These are phyloP conservation scores for Pristionchus mayeri DNA, from an alignment of 2,888 invertebrate species.

Conservation along the genomic window DNA sequence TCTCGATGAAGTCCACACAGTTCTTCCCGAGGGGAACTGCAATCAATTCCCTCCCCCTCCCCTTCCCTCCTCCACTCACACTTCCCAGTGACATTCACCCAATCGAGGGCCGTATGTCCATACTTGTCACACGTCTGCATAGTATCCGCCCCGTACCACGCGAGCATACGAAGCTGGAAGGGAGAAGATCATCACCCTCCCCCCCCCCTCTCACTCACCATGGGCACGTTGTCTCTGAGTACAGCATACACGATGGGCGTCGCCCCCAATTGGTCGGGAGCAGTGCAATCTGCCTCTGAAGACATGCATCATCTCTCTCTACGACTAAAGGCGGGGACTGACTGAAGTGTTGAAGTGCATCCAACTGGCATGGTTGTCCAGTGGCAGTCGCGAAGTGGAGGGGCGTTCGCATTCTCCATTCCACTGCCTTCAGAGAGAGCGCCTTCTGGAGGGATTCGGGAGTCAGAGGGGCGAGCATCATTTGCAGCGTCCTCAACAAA, in stretches of 20 bases:
- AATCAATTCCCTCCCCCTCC: not conserved
- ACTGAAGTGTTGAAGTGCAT: constrained; percentile 16
- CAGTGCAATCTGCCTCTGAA: constrained; percentile 4
- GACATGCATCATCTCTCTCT: too few species aligned
- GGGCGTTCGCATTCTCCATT: not conserved
- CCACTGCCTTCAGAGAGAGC: not conserved
- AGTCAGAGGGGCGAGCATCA: constrained; percentile 12
- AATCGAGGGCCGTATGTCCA: constrained; percentile 4
- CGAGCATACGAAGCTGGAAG: constrained; percentile 14
- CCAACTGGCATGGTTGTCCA: constrained; percentile 46
- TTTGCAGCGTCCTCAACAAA: constrained; percentile 1
- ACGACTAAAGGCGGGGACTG: not conserved
- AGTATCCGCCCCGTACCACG: constrained; percentile 41
- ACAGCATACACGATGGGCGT: constrained; percentile 4
- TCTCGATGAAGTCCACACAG: not conserved
- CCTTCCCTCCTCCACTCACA: not conserved
- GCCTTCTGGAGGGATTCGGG: constrained; percentile 13
- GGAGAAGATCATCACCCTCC: not conserved
- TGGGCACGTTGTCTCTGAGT: constrained; percentile 18
- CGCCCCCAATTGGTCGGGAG: not conserved
- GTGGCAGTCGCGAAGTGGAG: constrained; percentile 42
- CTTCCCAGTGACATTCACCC: not conserved
- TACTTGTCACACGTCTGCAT: constrained; percentile 25
- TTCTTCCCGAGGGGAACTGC: not conserved
- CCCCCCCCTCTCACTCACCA: not conserved